A percentile compares a stretch with the other conserved stretches of the same genome.
phyloP scores from a whole-genome alignment of 2,113 vertebrate genomes.

The Beaufortia kweichowensis region DNA sequence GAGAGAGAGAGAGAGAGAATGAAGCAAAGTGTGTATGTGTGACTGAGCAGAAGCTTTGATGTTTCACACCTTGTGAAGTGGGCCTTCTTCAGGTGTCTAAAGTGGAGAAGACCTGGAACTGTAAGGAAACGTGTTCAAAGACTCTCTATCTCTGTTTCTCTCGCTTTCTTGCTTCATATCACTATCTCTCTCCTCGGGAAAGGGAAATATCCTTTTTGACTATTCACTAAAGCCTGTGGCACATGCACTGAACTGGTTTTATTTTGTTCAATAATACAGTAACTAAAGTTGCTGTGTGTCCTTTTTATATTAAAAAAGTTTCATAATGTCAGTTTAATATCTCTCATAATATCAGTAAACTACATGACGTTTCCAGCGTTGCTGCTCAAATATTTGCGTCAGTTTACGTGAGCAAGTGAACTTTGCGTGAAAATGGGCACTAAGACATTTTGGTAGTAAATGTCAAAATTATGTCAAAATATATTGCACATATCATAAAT shows the following conservation, averaged over 20 bases:
- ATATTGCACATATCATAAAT: no score
- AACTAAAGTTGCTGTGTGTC: background rate
- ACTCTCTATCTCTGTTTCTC: constrained; percentile 10
- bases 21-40: background rate
- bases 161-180: background rate
- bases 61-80: constrained; percentile 49
- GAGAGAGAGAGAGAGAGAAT: background rate
- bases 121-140: constrained; percentile 45
- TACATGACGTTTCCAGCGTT: no score
- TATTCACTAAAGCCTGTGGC: constrained; percentile 23
- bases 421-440: no score
- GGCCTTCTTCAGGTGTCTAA: constrained; percentile 48
- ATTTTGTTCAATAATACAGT: background rate
- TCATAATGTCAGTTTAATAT: no score
- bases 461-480: no score
- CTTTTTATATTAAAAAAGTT: background rate
- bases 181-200: background rate
- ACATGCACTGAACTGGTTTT: background rate
- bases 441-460: no score
- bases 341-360: no score
- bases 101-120: constrained; percentile 43
- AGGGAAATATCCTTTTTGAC: constrained; percentile 11
- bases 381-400: no score
- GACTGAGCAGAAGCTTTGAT: constrained; percentile 43
- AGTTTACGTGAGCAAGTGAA: no score